Base-by-base conservation (phyloP, 2,113 vertebrate species). In the Conger conger region DNA sequence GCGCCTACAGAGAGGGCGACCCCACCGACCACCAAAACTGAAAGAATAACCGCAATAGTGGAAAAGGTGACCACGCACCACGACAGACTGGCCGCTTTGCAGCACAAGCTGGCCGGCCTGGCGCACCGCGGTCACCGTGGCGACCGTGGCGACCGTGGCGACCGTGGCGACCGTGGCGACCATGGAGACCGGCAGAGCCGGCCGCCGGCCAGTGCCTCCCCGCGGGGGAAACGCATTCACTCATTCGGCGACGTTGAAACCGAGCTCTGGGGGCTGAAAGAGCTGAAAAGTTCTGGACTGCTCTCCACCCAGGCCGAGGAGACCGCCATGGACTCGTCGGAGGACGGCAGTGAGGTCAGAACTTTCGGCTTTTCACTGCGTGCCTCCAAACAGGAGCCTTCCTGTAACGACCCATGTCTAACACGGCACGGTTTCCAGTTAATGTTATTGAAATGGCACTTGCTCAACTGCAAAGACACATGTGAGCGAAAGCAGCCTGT, bases 241-340 rank as follows among this genome's bases (percentile, higher is more conserved):
- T 73, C 68, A n/a, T n/a, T 73, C 68, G 9, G 27, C n/a, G 7
- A 4, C 5, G n/a, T 33, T 2, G 77, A 80, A n/a, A 17, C 27
- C 20, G 11, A 9, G 40, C 15, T 45, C 38, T 80, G 84, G 0
- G 82, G 9, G 11, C 89, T 85, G 63, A 27, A 53, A 63, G 92
- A 91, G 40, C 91, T 90, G 0, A 27, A 78, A 40, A 53, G 87
- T 53, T 88, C 37, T n/a, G 86, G 86, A 63, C 86, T 86, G 33
- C 4, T 38, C 3, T 15, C 27, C 8, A 84, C 27, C 7, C 93
- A 94, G 68, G 9, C 15, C 92, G 95, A 20, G 88, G 42, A 6
- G 1, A 1, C 40, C n/a, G n/a, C 9, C 0, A 3, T 45, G 68
- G 37, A 45, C 79, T 20, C 93, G 4, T 88, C 76, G 0, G 93